Percentiles rank a stretch among this genome's conserved stretches.
Conservation (phyloP, 2,888 invertebrate genomes). For the Leucophora obtusa region DNA sequence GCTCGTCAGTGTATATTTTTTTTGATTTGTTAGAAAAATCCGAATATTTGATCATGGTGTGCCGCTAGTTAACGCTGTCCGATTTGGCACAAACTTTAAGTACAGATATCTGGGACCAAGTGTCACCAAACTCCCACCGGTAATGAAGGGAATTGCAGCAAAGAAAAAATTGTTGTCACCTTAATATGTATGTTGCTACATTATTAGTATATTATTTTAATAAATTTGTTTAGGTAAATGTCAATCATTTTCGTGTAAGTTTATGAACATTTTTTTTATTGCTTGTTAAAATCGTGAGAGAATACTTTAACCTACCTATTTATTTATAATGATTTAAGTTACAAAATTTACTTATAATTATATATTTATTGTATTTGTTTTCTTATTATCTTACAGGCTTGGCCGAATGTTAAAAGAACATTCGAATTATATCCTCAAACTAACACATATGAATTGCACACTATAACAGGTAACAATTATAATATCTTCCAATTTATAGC, state of each 20-base stretch:
- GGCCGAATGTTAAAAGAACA: conserved; percentile 76
- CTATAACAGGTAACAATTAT: conserved; percentile 76
- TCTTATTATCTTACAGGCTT: conserved; percentile 71
- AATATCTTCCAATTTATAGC: not conserved
- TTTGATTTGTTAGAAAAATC: no score
- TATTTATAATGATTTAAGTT: not conserved
- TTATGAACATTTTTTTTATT: not conserved
- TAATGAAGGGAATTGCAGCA: no score
- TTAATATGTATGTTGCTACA: not conserved
- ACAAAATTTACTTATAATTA: not conserved
- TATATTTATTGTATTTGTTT: not conserved
- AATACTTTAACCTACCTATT: not conserved
- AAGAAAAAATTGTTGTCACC: no score
- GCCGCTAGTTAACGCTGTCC: no score
- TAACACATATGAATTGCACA: conserved; percentile 72
- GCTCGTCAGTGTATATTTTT: no score
- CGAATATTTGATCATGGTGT: no score
- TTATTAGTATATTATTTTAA: conserved; percentile 14
- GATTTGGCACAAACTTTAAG: no score
- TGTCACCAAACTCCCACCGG: no score
- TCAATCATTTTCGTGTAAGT: conserved; percentile 32
- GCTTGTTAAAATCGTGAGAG: not conserved
- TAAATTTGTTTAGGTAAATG: conserved; percentile 21
- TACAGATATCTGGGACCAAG: no score
- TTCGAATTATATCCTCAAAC: conserved; percentile 72